Percentiles rank a stretch among this genome's conserved stretches.
Evolutionary conservation across 1,140 invertebrate genomes (phyloP).

Genomic region (Adelges cooleyi): DNA sequence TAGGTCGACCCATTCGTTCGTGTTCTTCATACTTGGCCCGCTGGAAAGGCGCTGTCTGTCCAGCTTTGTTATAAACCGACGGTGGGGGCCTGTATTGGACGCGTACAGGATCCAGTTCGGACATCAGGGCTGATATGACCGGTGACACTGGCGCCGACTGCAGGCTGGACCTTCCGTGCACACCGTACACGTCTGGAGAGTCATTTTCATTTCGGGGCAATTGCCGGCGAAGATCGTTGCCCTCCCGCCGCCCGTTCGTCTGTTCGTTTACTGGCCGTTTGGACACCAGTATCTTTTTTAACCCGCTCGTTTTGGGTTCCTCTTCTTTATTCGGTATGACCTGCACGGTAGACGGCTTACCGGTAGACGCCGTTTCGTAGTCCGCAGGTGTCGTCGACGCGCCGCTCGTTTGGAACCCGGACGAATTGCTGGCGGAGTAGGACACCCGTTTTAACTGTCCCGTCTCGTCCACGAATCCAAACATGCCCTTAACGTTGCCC

Average conservation of each 20-base stretch:
- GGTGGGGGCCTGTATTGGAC: neutral
- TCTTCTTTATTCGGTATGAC: conserved; percentile 39
- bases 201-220: conserved; percentile 36
- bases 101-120: conserved; percentile 34
- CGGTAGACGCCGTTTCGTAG: neutral
- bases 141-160: conserved; percentile 39
- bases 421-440: conserved; percentile 51
- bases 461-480: conserved; percentile 68
- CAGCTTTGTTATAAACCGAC: neutral
- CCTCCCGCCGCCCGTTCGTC: conserved; percentile 39
- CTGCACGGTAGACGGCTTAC: conserved; percentile 15
- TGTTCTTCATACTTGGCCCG: conserved; percentile 33
- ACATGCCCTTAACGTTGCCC: conserved; percentile 74
- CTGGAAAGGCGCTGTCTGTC: neutral
- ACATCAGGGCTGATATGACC: conserved; percentile 34
- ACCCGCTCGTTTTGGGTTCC: conserved; percentile 33
- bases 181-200: conserved; percentile 32
- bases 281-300: conserved; percentile 38
- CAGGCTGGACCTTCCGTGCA: conserved; percentile 40
- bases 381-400: conserved; percentile 35
- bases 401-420: conserved; percentile 39
- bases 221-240: conserved; percentile 47
- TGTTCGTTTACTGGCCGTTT: conserved; percentile 39
- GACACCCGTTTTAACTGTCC: conserved; percentile 75
- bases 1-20: conserved; percentile 35